Percentiles rank a stretch among this genome's conserved stretches.
These are phyloP conservation scores for Eupeodes luniger DNA, from an alignment of 2,888 invertebrate species.

Conservation along the genomic window DNA sequence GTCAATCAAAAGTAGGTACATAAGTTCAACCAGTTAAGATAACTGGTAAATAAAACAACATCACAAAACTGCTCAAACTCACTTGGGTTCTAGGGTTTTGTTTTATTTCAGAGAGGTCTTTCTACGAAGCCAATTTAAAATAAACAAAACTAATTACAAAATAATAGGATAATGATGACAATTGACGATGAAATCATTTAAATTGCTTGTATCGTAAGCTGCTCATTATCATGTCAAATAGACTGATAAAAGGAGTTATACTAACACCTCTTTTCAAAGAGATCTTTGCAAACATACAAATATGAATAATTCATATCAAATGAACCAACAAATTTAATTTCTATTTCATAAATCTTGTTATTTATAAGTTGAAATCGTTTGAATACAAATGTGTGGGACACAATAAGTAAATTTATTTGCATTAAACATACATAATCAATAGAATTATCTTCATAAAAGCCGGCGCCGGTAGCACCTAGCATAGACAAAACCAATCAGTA, in stretches of 20 bases:
- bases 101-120: background rate
- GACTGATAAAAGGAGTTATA: background rate
- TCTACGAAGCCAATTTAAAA: background rate
- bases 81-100: background rate
- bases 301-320: slow-evolving; percentile 11
- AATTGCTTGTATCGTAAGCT: background rate
- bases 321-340: no score
- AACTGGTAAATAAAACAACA: background rate
- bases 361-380: background rate
- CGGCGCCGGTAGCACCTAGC: no score
- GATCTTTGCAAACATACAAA: background rate
- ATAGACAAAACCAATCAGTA: background rate
- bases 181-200: background rate
- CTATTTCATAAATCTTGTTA: background rate
- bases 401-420: slow-evolving; percentile 1
- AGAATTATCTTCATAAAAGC: background rate
- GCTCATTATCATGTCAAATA: slow-evolving; percentile 10
- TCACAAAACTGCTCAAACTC: background rate
- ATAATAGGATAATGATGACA: slow-evolving; percentile 11
- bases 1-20: background rate
- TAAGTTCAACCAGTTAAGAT: no score
- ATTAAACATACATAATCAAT: background rate
- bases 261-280: background rate
- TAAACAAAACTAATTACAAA: background rate
- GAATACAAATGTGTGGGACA: background rate